Evolutionary conservation across 2,888 invertebrate genomes (phyloP).

Genomic region (Volucella zonaria): DNA sequence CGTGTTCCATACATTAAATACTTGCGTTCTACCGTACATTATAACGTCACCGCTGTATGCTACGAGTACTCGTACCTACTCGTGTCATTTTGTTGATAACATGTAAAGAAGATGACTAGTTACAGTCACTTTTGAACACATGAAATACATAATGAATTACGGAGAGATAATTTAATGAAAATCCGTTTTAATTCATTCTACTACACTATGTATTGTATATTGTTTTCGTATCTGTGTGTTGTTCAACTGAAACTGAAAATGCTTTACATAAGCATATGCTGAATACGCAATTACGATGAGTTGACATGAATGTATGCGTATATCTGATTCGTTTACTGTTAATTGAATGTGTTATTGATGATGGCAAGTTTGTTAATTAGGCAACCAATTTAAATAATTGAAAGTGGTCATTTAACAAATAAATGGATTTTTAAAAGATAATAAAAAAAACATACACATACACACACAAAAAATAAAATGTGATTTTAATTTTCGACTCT

Average conservation of each 20-base stretch:
- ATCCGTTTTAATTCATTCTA: conserved; percentile 66
- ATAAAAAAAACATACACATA: no score
- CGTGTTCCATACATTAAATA: conserved; percentile 57
- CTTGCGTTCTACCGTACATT: conserved; percentile 31
- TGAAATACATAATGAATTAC: conserved; percentile 66
- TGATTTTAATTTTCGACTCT: conserved; percentile 37
- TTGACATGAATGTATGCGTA: conserved; percentile 7
- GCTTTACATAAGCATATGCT: conserved; percentile 1
- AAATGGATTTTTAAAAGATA: conserved; percentile 1
- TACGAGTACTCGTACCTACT: not conserved
- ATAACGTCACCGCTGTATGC: conserved; percentile 53
- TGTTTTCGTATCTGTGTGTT: no score
- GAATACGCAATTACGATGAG: not conserved
- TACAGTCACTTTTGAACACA: conserved; percentile 57
- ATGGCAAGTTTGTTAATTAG: conserved; percentile 65
- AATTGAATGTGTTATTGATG: conserved; percentile 70
- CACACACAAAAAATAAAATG: conserved; percentile 5
- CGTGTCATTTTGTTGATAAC: conserved; percentile 59
- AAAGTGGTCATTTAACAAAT: conserved; percentile 55
- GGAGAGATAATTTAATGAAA: conserved; percentile 69
- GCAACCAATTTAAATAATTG: conserved; percentile 66
- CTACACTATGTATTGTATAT: no score
- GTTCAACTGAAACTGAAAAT: conserved; percentile 38
- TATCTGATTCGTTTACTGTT: conserved; percentile 67
- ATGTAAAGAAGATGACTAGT: conserved; percentile 48